A percentile compares a stretch with the other conserved stretches of the same genome.
Evolutionary conservation across 2,113 vertebrate genomes (phyloP).

Genomic region (Xyliphius kryptos): DNA sequence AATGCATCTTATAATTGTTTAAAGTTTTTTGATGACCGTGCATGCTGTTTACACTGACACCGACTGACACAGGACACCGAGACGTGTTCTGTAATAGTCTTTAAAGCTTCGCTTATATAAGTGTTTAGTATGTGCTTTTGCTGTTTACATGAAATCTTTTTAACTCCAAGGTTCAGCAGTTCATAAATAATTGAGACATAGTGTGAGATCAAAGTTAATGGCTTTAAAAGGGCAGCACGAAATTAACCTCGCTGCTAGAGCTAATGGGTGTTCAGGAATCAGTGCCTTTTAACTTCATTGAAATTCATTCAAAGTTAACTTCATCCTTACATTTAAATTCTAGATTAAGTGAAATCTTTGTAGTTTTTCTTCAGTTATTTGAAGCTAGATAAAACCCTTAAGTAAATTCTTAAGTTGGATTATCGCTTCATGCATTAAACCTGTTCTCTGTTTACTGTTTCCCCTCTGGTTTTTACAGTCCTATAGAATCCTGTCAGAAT

Average conservation of each 20-base stretch:
- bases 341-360: slow-evolving; percentile 1
- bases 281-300: slow-evolving; percentile 41
- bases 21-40: no score
- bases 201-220: slow-evolving; percentile 43
- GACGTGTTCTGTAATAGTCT: no score
- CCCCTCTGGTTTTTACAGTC: slow-evolving; percentile 80
- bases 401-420: no score
- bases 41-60: no score
- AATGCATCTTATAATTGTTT: no score
- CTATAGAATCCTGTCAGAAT: slow-evolving; percentile 99
- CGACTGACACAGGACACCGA: no score
- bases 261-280: slow-evolving; percentile 39
- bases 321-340: slow-evolving; percentile 23
- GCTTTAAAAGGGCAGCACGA: slow-evolving; percentile 19
- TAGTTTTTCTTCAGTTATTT: not conserved
- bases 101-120: slow-evolving; percentile 1
- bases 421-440: not conserved
- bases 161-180: slow-evolving; percentile 15
- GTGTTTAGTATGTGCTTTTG: not conserved
- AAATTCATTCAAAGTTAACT: slow-evolving; percentile 27
- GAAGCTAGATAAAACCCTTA: not conserved
- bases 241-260: slow-evolving; percentile 37
- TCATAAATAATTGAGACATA: slow-evolving; percentile 45
- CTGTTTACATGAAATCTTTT: slow-evolving; percentile 26
- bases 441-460: no score